Percentiles rank a stretch among this genome's conserved stretches.
These are phyloP conservation scores for Telmatherina bonti DNA, from an alignment of 2,797 vertebrate genomes.

Conservation along the genomic window DNA sequence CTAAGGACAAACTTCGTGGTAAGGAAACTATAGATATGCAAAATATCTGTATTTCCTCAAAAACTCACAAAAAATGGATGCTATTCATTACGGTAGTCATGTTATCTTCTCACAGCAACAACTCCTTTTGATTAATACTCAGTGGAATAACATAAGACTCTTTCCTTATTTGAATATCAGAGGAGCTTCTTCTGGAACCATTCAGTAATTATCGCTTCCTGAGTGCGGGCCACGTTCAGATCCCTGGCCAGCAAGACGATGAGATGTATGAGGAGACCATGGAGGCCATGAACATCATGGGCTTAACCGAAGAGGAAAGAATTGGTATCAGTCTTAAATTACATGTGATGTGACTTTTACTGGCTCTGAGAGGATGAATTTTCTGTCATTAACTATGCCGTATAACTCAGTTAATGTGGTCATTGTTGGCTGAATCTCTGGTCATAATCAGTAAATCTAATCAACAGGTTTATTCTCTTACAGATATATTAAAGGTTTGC, in stretches of 20 bases:
- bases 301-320: conserved; percentile 91
- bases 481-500: conserved; percentile 93
- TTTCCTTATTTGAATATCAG: conserved; percentile 74
- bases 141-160: not conserved
- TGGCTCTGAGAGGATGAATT: not conserved
- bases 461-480: conserved; percentile 23
- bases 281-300: conserved; percentile 97
- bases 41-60: not conserved
- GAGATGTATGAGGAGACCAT: conserved; percentile 95
- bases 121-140: not conserved
- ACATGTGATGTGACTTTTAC: not conserved
- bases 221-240: conserved; percentile 88
- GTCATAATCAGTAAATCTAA: too few relatives aligned
- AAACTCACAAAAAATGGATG: not conserved
- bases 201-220: conserved; percentile 94
- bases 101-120: too few relatives aligned
- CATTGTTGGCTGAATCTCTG: not conserved
- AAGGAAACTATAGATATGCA: conserved; percentile 18
- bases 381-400: not conserved
- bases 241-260: conserved; percentile 90
- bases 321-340: conserved; percentile 71
- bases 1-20: conserved; percentile 86
- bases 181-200: conserved; percentile 91
- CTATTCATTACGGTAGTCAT: not conserved
- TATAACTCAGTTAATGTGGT: not conserved